Conservation (phyloP, 2,113 vertebrate species). For the Coptodon bakossiorum region DNA sequence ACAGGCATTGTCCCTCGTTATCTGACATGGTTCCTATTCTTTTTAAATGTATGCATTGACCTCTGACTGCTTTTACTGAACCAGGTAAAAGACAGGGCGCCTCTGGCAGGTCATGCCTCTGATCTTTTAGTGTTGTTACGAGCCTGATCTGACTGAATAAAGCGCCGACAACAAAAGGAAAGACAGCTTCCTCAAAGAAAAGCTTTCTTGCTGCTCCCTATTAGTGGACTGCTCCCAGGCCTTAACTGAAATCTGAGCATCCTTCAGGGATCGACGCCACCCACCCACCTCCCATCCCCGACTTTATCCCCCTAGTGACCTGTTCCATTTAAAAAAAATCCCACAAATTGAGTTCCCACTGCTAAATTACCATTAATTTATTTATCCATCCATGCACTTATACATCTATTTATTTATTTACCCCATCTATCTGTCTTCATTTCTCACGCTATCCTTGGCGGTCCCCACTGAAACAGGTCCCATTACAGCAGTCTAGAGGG, state of each 20-base stretch:
- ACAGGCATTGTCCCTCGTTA: neutral
- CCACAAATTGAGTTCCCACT: constrained; percentile 69
- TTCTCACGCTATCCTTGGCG: constrained; percentile 52
- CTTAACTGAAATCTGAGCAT: constrained; percentile 59
- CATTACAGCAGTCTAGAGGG: constrained; percentile 20
- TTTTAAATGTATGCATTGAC: neutral
- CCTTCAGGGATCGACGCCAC: constrained; percentile 49
- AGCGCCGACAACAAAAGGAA: constrained; percentile 53
- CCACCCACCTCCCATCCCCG: constrained; percentile 50
- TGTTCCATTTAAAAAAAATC: constrained; percentile 6
- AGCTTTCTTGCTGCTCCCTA: constrained; percentile 36
- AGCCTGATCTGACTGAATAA: constrained; percentile 19
- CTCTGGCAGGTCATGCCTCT: constrained; percentile 18
- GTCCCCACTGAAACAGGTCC: constrained; percentile 7
- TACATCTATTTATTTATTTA: constrained; percentile 63
- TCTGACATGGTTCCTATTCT: neutral
- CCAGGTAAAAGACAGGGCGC: neutral
- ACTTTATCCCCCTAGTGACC: constrained; percentile 53
- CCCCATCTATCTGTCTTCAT: constrained; percentile 48
- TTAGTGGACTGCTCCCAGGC: constrained; percentile 48
- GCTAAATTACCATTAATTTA: constrained; percentile 53
- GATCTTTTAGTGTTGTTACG: constrained; percentile 30
- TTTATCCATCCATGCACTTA: constrained; percentile 54
- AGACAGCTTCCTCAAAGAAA: constrained; percentile 33
- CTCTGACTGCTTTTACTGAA: constrained; percentile 32